A percentile compares a stretch with the other conserved stretches of the same genome.
Evolutionary conservation across 2,888 invertebrate genomes (phyloP).

Genomic region (Scotopteryx bipunctaria): DNA sequence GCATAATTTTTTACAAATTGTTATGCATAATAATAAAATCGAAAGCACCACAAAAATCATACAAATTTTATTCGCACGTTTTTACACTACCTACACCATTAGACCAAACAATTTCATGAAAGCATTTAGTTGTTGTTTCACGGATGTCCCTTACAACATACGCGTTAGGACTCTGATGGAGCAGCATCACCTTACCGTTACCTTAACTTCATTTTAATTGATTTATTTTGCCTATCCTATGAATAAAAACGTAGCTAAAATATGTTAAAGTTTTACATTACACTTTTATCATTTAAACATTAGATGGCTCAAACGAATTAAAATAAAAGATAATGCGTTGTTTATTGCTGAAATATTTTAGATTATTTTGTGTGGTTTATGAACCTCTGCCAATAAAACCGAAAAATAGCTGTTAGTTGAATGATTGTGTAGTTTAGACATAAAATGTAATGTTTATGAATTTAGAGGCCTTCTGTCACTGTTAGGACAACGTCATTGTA

Average conservation of each 20-base stretch:
- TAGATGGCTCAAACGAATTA: background rate
- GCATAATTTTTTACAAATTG: constrained; percentile 63
- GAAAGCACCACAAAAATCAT: constrained; percentile 9
- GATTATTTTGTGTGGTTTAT: background rate
- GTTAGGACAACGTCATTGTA: constrained; percentile 5
- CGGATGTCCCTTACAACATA: background rate
- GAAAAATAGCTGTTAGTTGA: constrained; percentile 7
- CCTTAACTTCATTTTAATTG: no score
- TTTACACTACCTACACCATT: background rate
- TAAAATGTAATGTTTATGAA: background rate
- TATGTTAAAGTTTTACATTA: background rate
- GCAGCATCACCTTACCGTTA: no score
- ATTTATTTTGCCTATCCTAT: no score
- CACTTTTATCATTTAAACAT: background rate
- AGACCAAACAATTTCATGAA: background rate
- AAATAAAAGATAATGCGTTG: background rate
- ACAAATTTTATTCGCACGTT: background rate
- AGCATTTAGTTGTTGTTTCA: background rate
- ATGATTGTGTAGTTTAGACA: constrained; percentile 5
- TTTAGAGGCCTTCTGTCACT: constrained; percentile 16
- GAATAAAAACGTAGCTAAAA: background rate
- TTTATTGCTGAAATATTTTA: background rate
- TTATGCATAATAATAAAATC: constrained; percentile 21
- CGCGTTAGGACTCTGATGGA: no score
- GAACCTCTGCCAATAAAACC: constrained; percentile 5